A percentile compares a stretch with the other conserved stretches of the same genome.
These are phyloP conservation scores for Drosophila flavopinicola DNA, from an alignment of 2,888 invertebrate genomes.

Conservation along the genomic window DNA sequence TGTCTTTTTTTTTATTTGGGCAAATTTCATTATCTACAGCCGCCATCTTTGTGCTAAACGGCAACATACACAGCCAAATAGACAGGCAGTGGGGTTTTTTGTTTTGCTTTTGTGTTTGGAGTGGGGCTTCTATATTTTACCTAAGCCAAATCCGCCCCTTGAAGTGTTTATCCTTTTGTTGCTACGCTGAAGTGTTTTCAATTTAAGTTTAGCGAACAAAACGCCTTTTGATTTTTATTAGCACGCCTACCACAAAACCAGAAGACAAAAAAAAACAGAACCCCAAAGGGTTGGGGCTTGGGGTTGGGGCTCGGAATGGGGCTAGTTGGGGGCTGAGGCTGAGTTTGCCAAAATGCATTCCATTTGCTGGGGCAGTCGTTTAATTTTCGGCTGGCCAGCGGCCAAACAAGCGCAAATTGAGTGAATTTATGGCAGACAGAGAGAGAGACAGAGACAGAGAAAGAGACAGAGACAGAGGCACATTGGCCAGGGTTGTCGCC, in stretches of 20 bases:
- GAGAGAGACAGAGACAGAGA: no score
- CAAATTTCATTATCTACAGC: constrained; percentile 75
- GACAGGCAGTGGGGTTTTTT: constrained; percentile 11
- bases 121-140: constrained; percentile 49
- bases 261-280: background rate
- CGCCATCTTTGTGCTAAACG: constrained; percentile 80
- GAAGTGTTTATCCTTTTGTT: constrained; percentile 78
- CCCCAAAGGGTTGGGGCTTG: background rate
- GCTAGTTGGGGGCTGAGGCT: constrained; percentile 2
- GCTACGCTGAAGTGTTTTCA: constrained; percentile 83
- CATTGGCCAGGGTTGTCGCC: constrained; percentile 65
- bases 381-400: constrained; percentile 38
- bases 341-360: constrained; percentile 35
- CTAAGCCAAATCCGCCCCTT: constrained; percentile 81
- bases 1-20: constrained; percentile 55
- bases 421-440: constrained; percentile 67
- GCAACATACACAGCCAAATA: constrained; percentile 37
- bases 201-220: constrained; percentile 84
- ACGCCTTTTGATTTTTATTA: constrained; percentile 81
- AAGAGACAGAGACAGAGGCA: no score
- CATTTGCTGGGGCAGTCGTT: constrained; percentile 17
- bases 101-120: constrained; percentile 1
- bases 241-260: constrained; percentile 53
- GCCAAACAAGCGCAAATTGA: constrained; percentile 38
- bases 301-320: background rate